A percentile compares a stretch with the other conserved stretches of the same genome.
Conservation (phyloP, 2,888 invertebrate species). For the Andrena minutula region DNA sequence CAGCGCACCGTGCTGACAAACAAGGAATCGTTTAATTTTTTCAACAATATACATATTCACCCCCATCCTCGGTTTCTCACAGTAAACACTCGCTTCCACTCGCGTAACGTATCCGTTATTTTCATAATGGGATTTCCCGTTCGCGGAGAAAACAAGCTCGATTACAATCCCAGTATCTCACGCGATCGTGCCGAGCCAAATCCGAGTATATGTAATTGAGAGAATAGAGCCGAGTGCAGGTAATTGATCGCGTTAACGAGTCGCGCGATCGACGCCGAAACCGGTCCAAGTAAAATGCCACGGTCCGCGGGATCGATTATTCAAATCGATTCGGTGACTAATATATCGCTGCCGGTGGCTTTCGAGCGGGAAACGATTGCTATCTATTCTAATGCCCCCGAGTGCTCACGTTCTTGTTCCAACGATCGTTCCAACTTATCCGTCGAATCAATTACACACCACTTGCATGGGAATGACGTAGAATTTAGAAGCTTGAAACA, state of each 20-base stretch:
- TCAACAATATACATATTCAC: too few species aligned
- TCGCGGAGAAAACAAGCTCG: neutral
- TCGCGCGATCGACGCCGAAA: neutral
- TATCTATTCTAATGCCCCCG: slow-evolving; percentile 37
- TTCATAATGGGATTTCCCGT: slow-evolving; percentile 16
- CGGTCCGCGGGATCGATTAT: slow-evolving; percentile 19
- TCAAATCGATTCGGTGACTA: slow-evolving; percentile 33
- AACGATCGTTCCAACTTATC: too few species aligned
- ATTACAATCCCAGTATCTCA: slow-evolving; percentile 3
- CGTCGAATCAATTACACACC: too few species aligned
- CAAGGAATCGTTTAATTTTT: too few species aligned
- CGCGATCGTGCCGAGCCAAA: slow-evolving; percentile 3
- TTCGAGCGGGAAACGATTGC: slow-evolving; percentile 33
- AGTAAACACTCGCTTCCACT: neutral
- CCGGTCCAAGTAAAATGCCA: neutral
- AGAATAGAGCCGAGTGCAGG: neutral
- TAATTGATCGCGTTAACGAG: slow-evolving; percentile 21
- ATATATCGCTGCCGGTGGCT: slow-evolving; percentile 28
- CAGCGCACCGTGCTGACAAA: too few species aligned
- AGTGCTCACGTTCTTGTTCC: neutral
- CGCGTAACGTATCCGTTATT: slow-evolving; percentile 1
- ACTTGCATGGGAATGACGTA: too few species aligned
- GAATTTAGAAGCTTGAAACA: too few species aligned
- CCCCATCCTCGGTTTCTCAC: too few species aligned
- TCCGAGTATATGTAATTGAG: too few species aligned